Evolutionary conservation across 2,113 vertebrate genomes (phyloP).

Genomic region (Solenodon paradoxus): DNA sequence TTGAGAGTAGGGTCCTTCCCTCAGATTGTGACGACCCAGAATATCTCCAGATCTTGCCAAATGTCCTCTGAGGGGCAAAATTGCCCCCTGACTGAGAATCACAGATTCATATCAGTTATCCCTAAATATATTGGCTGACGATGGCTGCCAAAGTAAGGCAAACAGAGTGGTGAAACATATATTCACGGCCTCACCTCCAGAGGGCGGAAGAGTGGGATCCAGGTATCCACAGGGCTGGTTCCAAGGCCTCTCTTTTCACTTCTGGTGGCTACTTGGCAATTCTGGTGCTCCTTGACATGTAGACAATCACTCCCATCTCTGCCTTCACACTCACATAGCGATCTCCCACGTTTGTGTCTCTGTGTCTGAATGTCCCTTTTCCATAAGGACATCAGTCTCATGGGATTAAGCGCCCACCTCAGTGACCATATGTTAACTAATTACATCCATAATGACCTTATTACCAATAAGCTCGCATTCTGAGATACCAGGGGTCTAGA

Average conservation of each 20-base stretch:
- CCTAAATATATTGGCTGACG: background rate
- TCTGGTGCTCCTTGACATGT: background rate
- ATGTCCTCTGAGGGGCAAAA: too few relatives aligned
- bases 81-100: background rate
- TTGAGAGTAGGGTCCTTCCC: background rate
- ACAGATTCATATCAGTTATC: background rate
- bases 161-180: background rate
- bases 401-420: background rate
- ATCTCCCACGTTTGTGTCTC: background rate
- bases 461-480: background rate
- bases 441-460: background rate
- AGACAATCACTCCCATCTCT: background rate
- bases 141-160: background rate
- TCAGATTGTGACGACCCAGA: too few relatives aligned
- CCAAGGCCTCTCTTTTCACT: too few relatives aligned
- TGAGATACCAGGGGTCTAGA: background rate
- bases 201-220: background rate
- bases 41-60: too few relatives aligned
- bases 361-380: background rate
- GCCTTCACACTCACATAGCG: background rate
- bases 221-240: background rate
- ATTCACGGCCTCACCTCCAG: background rate
- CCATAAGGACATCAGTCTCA: background rate
- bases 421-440: background rate
- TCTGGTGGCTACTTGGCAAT: background rate